A percentile compares a stretch with the other conserved stretches of the same genome.
Conservation (phyloP, 2,888 invertebrate species). For the Argynnis bischoffii region DNA sequence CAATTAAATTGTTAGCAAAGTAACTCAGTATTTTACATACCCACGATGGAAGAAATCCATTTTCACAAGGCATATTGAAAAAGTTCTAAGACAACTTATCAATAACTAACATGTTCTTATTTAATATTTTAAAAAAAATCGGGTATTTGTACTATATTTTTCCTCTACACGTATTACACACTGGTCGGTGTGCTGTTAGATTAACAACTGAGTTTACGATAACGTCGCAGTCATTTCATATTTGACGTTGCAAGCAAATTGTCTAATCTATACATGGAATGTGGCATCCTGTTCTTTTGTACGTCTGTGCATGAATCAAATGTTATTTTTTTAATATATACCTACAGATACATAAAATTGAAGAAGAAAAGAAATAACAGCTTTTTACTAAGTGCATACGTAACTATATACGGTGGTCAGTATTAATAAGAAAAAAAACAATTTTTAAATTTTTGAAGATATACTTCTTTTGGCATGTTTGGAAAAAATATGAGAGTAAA, state of each 20-base stretch:
- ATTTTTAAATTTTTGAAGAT: too few relatives aligned
- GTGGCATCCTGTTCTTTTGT: slow-evolving; percentile 8
- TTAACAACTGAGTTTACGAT: slow-evolving; percentile 16
- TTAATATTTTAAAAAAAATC: too few relatives aligned
- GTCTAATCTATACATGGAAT: slow-evolving; percentile 9
- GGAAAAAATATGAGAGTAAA: too few relatives aligned
- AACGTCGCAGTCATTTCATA: slow-evolving; percentile 16
- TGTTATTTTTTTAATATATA: not conserved
- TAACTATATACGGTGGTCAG: too few relatives aligned
- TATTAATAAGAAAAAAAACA: too few relatives aligned
- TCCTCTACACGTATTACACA: not conserved
- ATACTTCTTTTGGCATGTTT: too few relatives aligned
- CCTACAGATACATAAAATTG: too few relatives aligned
- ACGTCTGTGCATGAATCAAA: not conserved
- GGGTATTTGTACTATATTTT: not conserved
- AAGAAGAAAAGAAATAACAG: too few relatives aligned
- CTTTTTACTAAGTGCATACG: too few relatives aligned
- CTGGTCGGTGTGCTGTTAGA: slow-evolving; percentile 4
- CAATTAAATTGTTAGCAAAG: too few relatives aligned
- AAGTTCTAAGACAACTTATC: not conserved
- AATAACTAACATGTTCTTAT: slow-evolving; percentile 8
- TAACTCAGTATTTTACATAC: not conserved
- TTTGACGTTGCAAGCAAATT: slow-evolving; percentile 11
- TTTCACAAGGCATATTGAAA: slow-evolving; percentile 15
- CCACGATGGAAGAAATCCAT: slow-evolving; percentile 11